Base-by-base conservation (phyloP, 2,797 vertebrate species). In the Hemibagrus guttatus region DNA sequence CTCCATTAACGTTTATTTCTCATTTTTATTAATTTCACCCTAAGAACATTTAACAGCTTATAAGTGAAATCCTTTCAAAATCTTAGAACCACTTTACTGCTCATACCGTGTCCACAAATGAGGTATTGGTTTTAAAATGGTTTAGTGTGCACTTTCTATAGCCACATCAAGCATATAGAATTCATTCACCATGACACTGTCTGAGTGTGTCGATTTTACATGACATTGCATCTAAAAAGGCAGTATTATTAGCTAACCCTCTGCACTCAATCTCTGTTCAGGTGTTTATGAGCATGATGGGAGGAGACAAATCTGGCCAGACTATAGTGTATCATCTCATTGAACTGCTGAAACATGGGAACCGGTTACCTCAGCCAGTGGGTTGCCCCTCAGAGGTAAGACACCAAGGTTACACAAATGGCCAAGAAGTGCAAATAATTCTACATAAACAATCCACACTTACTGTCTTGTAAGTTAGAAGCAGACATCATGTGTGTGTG, bases 281-380 rank as follows among this genome's bases (percentile, higher is more conserved):
- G 98, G 96, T 98, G 90, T 99, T 99, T 91, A 97, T 99, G 98
- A 96, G 97, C 66, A 97, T 97, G 95, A 99, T 99, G 94, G 98
- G 98, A 58, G 97, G 96, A 84, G 98, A 99, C 91, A 99, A 99
- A 91, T 98, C 99, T 93, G 97, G 98, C 66, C 98, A 99, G 94
- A 99, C 99, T 96, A 99, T 99, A 79, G 98, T 99, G 13, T 99
- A 98, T 93, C 98, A 99, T 91, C 95, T 99, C 91, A 97, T 98
- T 87, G 97, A 98, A 88, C 96, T 99, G 90, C 91, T 96, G 87
- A 98, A 97, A 91, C 95, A 94, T 63, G 97, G 97, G 49, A 97
- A 96, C 83, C 95, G 98, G 91, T 91, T 99, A 13, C 97, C 97
- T 0, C 94, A 95, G 85, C 98, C 98, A 13, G 95, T 97, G 35